Evolutionary conservation across 92 coral and sea anemone genomes (phyloP).

Genomic region (Epizoanthus stellaris): DNA sequence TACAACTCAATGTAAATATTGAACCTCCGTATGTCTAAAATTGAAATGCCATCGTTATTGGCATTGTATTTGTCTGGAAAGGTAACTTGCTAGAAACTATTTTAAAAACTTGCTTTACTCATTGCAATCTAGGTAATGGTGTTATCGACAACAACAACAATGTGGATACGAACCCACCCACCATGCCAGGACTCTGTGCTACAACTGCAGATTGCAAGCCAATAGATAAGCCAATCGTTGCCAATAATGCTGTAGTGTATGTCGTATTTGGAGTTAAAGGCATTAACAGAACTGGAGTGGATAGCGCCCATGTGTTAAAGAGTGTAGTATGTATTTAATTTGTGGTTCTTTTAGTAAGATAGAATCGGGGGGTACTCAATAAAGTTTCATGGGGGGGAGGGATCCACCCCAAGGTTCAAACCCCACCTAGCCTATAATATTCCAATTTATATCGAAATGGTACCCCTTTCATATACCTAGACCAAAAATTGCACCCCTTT

Average conservation of each 20-base stretch:
- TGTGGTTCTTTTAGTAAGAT: too few relatives aligned
- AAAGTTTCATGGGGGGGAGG: too few relatives aligned
- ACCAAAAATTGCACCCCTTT: too few relatives aligned
- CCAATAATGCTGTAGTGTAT: conserved; percentile 67
- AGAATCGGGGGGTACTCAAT: too few relatives aligned
- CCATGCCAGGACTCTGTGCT: conserved; percentile 1
- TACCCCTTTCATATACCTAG: too few relatives aligned
- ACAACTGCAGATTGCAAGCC: conserved; percentile 41
- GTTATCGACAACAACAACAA: conserved; percentile 29
- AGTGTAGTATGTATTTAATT: conserved; percentile 21
- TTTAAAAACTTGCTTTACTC: neutral
- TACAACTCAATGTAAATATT: too few relatives aligned
- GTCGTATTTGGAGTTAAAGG: conserved; percentile 90
- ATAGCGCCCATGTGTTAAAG: conserved; percentile 71
- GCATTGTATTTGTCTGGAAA: neutral
- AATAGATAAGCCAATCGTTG: conserved; percentile 69
- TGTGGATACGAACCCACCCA: neutral
- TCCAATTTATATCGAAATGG: too few relatives aligned
- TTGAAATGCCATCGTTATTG: neutral
- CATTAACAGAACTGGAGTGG: conserved; percentile 74
- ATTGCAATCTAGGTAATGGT: conserved; percentile 1
- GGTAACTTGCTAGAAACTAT: too few relatives aligned
- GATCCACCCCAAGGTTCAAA: too few relatives aligned
- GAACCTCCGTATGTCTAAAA: neutral
- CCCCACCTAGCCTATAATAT: too few relatives aligned